Conservation (phyloP, 2,113 vertebrate genomes). For the Arothron firmamentum region DNA sequence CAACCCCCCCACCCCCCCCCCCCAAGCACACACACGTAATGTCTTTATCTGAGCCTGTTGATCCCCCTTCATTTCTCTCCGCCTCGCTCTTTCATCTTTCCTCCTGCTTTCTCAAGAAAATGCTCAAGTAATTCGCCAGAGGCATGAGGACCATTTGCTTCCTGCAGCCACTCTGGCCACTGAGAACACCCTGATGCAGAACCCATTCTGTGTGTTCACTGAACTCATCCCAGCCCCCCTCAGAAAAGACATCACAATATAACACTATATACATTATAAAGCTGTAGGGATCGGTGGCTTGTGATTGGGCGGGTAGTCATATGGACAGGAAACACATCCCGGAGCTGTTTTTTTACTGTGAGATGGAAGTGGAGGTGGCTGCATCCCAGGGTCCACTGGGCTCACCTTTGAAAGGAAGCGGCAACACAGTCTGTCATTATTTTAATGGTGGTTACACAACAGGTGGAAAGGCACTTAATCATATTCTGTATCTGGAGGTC, state of each 20-base stretch:
- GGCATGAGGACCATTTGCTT: slow-evolving; percentile 49
- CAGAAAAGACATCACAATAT: slow-evolving; percentile 11
- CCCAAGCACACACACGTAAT: slow-evolving; percentile 18
- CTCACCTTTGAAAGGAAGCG: no score
- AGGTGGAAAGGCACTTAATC: no score
- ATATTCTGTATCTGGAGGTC: no score
- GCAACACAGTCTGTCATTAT: no score
- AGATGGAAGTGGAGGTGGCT: no score
- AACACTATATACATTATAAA: no score
- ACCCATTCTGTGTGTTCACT: slow-evolving; percentile 46
- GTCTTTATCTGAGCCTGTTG: slow-evolving; percentile 18
- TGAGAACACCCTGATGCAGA: slow-evolving; percentile 46
- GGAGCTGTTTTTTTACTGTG: no score
- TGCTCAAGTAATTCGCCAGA: slow-evolving; percentile 37
- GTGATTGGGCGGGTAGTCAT: no score
- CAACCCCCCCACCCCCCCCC: neutral
- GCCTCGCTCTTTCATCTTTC: slow-evolving; percentile 2
- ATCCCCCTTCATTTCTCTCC: slow-evolving; percentile 15
- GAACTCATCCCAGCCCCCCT: slow-evolving; percentile 41
- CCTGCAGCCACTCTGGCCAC: slow-evolving; percentile 44
- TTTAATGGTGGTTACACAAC: no score
- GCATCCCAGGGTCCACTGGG: no score
- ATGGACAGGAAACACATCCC: no score
- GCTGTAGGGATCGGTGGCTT: no score
- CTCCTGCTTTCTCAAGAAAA: slow-evolving; percentile 25